Percentiles rank a stretch among this genome's conserved stretches.
Evolutionary conservation across 2,888 invertebrate species (phyloP).

Genomic region (Prostheceraeus crozeri): DNA sequence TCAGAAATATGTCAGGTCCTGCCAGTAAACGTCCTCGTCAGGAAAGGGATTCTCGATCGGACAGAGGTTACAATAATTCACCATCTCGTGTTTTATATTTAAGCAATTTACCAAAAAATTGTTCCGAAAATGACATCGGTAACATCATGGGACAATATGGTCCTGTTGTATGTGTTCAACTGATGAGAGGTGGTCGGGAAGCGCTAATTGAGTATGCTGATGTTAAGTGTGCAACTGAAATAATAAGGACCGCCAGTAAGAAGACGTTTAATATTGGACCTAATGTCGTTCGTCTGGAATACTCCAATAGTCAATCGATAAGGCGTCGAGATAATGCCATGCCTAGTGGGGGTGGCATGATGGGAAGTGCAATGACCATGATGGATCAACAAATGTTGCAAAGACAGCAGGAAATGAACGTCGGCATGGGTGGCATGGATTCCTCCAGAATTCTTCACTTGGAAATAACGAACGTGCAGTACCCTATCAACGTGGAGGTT

Average conservation of each 20-base stretch:
- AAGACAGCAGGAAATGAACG: neutral
- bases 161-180: slow-evolving; percentile 11
- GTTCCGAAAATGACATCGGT: slow-evolving; percentile 29
- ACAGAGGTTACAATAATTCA: too few relatives aligned
- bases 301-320: slow-evolving; percentile 3
- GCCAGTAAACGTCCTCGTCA: too few relatives aligned
- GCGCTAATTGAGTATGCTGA: slow-evolving; percentile 36
- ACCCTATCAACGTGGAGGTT: slow-evolving; percentile 38
- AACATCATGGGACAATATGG: slow-evolving; percentile 31
- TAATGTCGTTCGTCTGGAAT: slow-evolving; percentile 29
- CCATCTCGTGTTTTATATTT: too few relatives aligned
- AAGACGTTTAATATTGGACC: slow-evolving; percentile 34
- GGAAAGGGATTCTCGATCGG: too few relatives aligned
- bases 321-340: too few relatives aligned
- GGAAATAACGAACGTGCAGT: slow-evolving; percentile 32
- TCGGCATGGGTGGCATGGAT: neutral
- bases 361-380: too few relatives aligned
- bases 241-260: slow-evolving; percentile 31
- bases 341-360: too few relatives aligned
- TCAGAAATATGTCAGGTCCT: too few relatives aligned
- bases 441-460: slow-evolving; percentile 35
- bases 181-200: neutral
- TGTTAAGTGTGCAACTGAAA: neutral
- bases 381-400: too few relatives aligned
- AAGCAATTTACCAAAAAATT: slow-evolving; percentile 15